Conservation (phyloP, 2,797 vertebrate genomes). For the Myoxocephalus aenaeus region DNA sequence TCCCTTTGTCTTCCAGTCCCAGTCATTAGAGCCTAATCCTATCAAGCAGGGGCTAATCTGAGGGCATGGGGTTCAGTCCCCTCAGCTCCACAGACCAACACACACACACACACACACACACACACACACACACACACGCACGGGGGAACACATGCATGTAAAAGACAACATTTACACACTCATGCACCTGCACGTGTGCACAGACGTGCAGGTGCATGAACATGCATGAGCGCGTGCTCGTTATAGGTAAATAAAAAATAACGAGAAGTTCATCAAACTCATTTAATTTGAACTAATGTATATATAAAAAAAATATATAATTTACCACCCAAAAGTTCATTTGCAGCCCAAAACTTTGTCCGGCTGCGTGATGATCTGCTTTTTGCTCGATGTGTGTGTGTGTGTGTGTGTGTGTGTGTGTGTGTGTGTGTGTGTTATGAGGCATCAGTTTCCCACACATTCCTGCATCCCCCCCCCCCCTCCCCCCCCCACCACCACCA, state of each 20-base stretch:
- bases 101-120: conserved; percentile 26
- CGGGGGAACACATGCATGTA: neutral
- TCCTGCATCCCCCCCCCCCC: conserved; percentile 58
- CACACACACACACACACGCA: conserved; percentile 18
- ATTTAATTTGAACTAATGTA: conserved; percentile 15
- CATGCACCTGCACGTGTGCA: neutral
- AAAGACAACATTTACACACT: conserved; percentile 13
- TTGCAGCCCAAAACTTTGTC: conserved; percentile 36
- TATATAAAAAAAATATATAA: conserved; percentile 18
- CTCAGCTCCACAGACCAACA: conserved; percentile 25
- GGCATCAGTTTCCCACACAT: conserved; percentile 70
- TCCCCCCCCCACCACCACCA: conserved; percentile 61
- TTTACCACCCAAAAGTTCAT: conserved; percentile 18
- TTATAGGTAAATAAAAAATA: neutral
- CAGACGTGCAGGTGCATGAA: neutral
- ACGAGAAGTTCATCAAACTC: conserved; percentile 11
- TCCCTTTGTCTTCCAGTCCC: conserved; percentile 99
- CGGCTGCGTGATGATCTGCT: conserved; percentile 30
- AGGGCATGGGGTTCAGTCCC: conserved; percentile 91
- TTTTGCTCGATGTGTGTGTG: neutral
- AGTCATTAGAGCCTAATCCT: conserved; percentile 99
- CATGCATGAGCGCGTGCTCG: too few species aligned
- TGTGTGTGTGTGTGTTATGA: conserved; percentile 8
- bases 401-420: conserved; percentile 22
- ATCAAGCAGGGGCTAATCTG: conserved; percentile 98